Conservation (phyloP, 2,797 vertebrate species). For the Tokudaia tokunoshimensis region DNA sequence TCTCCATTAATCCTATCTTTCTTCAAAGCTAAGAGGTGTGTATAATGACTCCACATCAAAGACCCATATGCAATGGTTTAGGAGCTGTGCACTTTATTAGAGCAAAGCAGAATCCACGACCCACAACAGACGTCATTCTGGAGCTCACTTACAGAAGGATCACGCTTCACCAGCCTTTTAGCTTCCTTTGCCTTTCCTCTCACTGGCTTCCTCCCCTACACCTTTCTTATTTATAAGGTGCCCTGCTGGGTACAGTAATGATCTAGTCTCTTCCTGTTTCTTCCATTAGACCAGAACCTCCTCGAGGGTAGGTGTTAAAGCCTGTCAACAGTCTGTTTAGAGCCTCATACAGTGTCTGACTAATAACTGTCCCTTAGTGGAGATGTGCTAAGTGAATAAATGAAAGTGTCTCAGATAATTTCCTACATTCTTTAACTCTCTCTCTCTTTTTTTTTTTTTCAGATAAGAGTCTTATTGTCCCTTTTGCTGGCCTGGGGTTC, state of each 20-base stretch:
- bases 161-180: background rate
- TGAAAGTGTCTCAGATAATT: background rate
- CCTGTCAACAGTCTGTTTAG: constrained; percentile 22
- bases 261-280: constrained; percentile 16
- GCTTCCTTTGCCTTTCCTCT: background rate
- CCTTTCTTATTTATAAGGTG: background rate
- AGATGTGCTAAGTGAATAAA: constrained; percentile 36
- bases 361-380: background rate
- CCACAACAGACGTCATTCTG: constrained; percentile 54
- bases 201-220: background rate
- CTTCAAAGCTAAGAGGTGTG: constrained; percentile 69
- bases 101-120: constrained; percentile 69
- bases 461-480: background rate
- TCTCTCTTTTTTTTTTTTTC: background rate
- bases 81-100: constrained; percentile 64
- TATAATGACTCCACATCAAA: constrained; percentile 70
- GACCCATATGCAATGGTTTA: constrained; percentile 63
- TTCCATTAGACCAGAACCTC: background rate
- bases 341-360: constrained; percentile 19
- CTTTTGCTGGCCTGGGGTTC: background rate
- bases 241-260: background rate
- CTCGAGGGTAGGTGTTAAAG: constrained; percentile 1
- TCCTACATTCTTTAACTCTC: background rate
- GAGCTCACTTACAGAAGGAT: constrained; percentile 57
- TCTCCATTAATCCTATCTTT: constrained; percentile 71